Conservation (phyloP, 1,140 invertebrate genomes). For the Cydia splendana region DNA sequence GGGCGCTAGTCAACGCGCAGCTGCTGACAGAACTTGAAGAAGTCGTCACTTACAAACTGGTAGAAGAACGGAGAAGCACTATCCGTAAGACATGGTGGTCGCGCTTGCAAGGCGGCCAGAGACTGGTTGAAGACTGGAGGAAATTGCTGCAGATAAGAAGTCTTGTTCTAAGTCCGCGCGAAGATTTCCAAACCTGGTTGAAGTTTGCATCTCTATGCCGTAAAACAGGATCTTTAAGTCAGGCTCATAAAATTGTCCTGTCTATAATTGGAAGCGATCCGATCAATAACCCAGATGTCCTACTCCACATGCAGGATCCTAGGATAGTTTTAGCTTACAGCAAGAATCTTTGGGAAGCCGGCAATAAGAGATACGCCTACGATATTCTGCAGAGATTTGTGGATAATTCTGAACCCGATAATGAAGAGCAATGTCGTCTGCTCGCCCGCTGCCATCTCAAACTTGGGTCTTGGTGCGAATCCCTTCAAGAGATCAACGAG, state of each 20-base stretch:
- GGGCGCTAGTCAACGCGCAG: constrained; percentile 97
- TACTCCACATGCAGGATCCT: constrained; percentile 86
- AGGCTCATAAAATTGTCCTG: constrained; percentile 95
- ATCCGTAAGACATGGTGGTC: constrained; percentile 98
- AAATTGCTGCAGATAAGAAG: constrained; percentile 97
- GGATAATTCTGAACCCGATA: constrained; percentile 83
- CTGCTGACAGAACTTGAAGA: constrained; percentile 98
- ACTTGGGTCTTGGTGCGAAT: constrained; percentile 94
- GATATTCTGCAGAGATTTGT: constrained; percentile 90
- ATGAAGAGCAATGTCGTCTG: constrained; percentile 84
- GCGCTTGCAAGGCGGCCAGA: constrained; percentile 95
- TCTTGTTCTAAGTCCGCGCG: constrained; percentile 93
- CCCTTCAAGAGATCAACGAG: constrained; percentile 90
- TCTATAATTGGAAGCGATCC: constrained; percentile 93
- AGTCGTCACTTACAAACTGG: constrained; percentile 97
- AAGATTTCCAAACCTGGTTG: constrained; percentile 97
- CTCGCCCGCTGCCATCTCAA: constrained; percentile 94
- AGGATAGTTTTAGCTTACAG: constrained; percentile 95
- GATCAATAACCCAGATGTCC: constrained; percentile 82
- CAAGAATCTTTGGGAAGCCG: constrained; percentile 95
- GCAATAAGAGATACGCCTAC: constrained; percentile 88
- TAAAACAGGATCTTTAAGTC: constrained; percentile 91
- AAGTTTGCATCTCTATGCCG: constrained; percentile 98
- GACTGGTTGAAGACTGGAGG: constrained; percentile 98
- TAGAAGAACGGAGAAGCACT: constrained; percentile 91